Percentiles rank a stretch among this genome's conserved stretches.
Evolutionary conservation across 2,797 vertebrate species (phyloP).

Genomic region (Xyrichtys novacula): DNA sequence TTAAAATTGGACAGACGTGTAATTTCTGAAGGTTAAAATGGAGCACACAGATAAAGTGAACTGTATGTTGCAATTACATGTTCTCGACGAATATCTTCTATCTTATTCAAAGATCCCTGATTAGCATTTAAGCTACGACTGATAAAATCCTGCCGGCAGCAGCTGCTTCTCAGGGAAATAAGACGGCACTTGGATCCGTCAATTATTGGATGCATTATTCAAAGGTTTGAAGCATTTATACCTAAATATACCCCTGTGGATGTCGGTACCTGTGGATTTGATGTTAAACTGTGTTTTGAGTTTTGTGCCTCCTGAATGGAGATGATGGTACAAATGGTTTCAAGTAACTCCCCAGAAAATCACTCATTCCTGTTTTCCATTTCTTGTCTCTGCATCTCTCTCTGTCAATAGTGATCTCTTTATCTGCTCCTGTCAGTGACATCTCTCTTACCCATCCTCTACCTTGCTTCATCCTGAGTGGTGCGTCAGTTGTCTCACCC

Average conservation of each 20-base stretch:
- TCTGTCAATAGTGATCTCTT: too few relatives aligned
- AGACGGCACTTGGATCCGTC: neutral
- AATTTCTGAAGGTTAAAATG: neutral
- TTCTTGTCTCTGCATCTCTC: too few relatives aligned
- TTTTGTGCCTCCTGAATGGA: neutral
- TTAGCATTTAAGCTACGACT: neutral
- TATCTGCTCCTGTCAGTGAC: conserved; percentile 7
- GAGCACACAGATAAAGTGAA: neutral
- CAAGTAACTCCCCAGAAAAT: too few relatives aligned
- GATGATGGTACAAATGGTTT: too few relatives aligned
- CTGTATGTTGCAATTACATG: neutral
- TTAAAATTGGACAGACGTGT: neutral
- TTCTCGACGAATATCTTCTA: neutral
- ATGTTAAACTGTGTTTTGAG: neutral
- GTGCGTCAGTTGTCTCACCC: too few relatives aligned
- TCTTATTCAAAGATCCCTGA: neutral
- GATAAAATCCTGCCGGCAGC: conserved; percentile 19
- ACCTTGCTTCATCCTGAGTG: too few relatives aligned
- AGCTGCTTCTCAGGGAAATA: conserved; percentile 1
- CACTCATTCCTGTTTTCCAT: too few relatives aligned
- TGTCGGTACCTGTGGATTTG: neutral
- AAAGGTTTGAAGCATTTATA: conserved; percentile 2
- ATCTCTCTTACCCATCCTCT: too few relatives aligned
- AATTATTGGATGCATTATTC: conserved; percentile 15
- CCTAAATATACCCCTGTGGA: neutral